Conservation (phyloP, 2,797 vertebrate species). For the Helostoma temminkii region DNA sequence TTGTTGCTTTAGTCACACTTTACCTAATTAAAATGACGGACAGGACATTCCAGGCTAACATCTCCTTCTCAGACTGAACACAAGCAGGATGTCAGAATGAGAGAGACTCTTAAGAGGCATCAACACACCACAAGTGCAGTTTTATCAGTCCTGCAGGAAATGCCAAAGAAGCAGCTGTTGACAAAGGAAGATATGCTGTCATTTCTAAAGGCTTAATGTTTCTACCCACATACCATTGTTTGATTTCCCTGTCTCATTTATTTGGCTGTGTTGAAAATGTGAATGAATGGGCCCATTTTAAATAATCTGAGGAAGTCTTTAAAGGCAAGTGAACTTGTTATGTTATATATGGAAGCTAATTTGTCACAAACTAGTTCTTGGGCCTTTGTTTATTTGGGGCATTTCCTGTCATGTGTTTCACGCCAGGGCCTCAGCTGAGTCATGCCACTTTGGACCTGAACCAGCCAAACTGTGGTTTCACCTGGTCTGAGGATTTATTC, state of each 20-base stretch:
- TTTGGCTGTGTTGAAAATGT: constrained; percentile 16
- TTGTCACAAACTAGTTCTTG: constrained; percentile 21
- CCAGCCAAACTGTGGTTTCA: constrained; percentile 20
- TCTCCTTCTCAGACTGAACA: constrained; percentile 21
- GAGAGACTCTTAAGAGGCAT: constrained; percentile 6
- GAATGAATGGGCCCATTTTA: no score
- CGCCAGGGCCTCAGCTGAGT: constrained; percentile 12
- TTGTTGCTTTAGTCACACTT: constrained; percentile 33
- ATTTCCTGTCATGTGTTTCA: constrained; percentile 33
- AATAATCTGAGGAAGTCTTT: constrained; percentile 45
- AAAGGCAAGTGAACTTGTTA: constrained; percentile 21
- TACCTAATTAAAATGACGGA: constrained; percentile 45
- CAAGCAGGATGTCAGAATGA: constrained; percentile 15
- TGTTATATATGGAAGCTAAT: constrained; percentile 10
- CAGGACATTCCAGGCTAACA: constrained; percentile 38
- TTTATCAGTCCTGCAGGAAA: constrained; percentile 54
- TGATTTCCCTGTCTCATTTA: constrained; percentile 29
- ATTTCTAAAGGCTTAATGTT: constrained; percentile 24
- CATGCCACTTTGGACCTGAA: constrained; percentile 25
- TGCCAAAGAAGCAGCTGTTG: constrained; percentile 45
- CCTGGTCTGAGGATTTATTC: constrained; percentile 39
- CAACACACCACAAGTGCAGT: constrained; percentile 26
- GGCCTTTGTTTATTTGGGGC: constrained; percentile 12
- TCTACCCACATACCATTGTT: constrained; percentile 30
- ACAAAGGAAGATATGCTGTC: constrained; percentile 35